Evolutionary conservation across 1,140 invertebrate genomes (phyloP).

Genomic region (Drosophila ambigua): DNA sequence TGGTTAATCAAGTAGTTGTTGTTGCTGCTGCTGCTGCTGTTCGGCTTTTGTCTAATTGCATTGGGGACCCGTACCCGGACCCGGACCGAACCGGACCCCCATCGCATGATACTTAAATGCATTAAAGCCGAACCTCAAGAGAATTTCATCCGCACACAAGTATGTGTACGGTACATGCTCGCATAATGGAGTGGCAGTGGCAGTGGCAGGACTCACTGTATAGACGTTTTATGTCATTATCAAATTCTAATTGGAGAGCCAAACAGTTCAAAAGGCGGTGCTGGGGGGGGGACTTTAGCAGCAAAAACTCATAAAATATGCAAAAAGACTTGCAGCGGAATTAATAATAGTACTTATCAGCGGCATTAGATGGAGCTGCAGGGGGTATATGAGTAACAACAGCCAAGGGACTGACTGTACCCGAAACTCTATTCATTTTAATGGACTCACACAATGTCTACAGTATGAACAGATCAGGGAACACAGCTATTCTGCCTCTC

Average conservation of each 20-base stretch:
- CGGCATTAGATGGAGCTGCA: no score
- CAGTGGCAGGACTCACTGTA: conserved; percentile 34
- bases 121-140: conserved; percentile 53
- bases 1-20: conserved; percentile 44
- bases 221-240: conserved; percentile 64
- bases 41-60: conserved; percentile 71
- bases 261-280: conserved; percentile 33
- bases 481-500: no score
- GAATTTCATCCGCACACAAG: conserved; percentile 25
- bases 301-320: no score
- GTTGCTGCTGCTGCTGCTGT: conserved; percentile 10
- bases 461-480: no score
- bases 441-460: no score
- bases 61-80: conserved; percentile 12
- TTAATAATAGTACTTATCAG: no score
- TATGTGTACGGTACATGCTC: neutral
- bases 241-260: conserved; percentile 46
- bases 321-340: neutral
- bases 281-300: neutral
- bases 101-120: conserved; percentile 66
- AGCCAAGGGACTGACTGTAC: no score
- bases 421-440: no score
- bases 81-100: conserved; percentile 17
- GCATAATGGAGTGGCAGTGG: conserved; percentile 47
- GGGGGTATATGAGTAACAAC: no score